A percentile compares a stretch with the other conserved stretches of the same genome.
These are phyloP conservation scores for Metacarcinus magister DNA, from an alignment of 2,888 invertebrate species.

Conservation along the genomic window DNA sequence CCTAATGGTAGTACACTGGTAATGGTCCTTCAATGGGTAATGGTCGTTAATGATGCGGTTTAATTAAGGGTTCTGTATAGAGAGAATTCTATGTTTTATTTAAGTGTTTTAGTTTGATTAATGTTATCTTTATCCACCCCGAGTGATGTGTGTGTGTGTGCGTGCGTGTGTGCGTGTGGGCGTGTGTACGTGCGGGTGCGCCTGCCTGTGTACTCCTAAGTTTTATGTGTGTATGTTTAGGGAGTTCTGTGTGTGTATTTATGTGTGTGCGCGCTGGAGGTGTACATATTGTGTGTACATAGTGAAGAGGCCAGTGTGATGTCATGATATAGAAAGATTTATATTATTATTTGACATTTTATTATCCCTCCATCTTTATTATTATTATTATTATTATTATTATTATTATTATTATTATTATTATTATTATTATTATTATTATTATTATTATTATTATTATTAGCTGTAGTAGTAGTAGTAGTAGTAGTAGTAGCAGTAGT, in stretches of 20 bases:
- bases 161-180: neutral
- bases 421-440: neutral
- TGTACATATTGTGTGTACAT: constrained; percentile 1
- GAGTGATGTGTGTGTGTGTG: neutral
- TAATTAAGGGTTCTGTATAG: neutral
- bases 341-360: constrained; percentile 17
- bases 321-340: constrained; percentile 12
- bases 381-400: constrained; percentile 18
- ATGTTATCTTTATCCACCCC: neutral
- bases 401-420: neutral
- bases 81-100: neutral
- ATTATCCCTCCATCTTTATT: neutral
- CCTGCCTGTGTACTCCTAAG: neutral
- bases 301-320: constrained; percentile 4
- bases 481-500: neutral
- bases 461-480: neutral
- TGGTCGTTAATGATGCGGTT: neutral
- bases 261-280: constrained; percentile 12
- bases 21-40: neutral
- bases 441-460: neutral
- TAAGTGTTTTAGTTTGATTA: neutral
- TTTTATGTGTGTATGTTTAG: constrained; percentile 8
- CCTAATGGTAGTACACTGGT: neutral
- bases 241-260: constrained; percentile 33
- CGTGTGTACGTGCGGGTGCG: neutral